These are phyloP conservation scores for Scaptomyza polygonia DNA, from an alignment of 2,888 invertebrate species.

Conservation along the genomic window DNA sequence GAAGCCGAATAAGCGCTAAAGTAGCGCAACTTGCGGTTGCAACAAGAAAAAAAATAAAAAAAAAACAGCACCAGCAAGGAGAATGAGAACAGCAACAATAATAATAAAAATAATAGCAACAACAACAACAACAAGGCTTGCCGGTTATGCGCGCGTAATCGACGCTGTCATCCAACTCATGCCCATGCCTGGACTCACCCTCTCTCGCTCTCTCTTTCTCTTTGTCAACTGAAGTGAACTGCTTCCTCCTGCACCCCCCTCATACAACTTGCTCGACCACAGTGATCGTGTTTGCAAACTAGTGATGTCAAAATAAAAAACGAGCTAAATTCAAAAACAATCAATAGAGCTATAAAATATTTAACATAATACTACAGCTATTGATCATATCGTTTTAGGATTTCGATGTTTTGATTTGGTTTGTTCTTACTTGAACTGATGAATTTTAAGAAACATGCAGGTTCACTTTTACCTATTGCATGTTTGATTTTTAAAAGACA, in stretches of 20 bases:
- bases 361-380: too few relatives aligned
- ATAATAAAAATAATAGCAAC: slow-evolving; percentile 9
- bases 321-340: neutral
- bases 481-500: neutral
- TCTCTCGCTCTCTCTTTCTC: slow-evolving; percentile 6
- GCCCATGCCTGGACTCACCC: slow-evolving; percentile 8
- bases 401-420: too few relatives aligned
- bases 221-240: slow-evolving; percentile 20
- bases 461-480: neutral
- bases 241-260: slow-evolving; percentile 1
- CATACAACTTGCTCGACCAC: neutral
- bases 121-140: slow-evolving; percentile 40
- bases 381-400: too few relatives aligned
- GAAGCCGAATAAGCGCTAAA: slow-evolving; percentile 78
- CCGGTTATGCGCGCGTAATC: slow-evolving; percentile 69
- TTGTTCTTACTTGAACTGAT: neutral
- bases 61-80: slow-evolving; percentile 17
- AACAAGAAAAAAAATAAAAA: slow-evolving; percentile 37
- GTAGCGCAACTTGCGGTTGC: slow-evolving; percentile 74
- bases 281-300: slow-evolving; percentile 21
- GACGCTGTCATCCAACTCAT: slow-evolving; percentile 36
- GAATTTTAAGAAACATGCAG: neutral
- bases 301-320: slow-evolving; percentile 5
- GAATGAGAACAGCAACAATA: slow-evolving; percentile 34
- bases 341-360: neutral